A percentile compares a stretch with the other conserved stretches of the same genome.
Evolutionary conservation across 2,888 invertebrate species (phyloP).

Genomic region (Auanema freiburgensis): DNA sequence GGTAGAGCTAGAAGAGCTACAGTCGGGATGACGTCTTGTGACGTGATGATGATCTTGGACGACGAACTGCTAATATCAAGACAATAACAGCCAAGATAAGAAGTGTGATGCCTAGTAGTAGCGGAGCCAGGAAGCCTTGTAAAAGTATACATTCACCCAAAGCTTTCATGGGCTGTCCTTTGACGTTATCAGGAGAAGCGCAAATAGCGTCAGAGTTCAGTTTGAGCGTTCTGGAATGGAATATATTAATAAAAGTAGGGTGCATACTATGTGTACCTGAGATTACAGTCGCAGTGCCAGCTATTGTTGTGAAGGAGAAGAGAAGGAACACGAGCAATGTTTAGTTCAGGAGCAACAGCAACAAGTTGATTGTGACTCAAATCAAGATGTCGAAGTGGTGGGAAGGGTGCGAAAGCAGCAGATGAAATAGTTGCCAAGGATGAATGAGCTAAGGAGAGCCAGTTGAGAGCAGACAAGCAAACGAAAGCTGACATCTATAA

Average conservation of each 20-base stretch:
- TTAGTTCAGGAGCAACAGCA: conserved; percentile 5
- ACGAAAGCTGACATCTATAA: conserved; percentile 45
- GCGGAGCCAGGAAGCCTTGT: conserved; percentile 34
- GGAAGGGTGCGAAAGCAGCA: conserved; percentile 36
- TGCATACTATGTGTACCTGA: conserved; percentile 12
- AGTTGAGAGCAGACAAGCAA: conserved; percentile 32
- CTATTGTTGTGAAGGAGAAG: conserved; percentile 34
- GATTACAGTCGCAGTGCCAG: conserved; percentile 44
- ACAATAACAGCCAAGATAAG: conserved; percentile 38
- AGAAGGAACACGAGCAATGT: conserved; percentile 12
- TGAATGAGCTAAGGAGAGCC: conserved; percentile 33
- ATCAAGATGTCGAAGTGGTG: conserved; percentile 32
- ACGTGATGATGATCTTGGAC: conserved; percentile 23
- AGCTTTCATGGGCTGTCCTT: conserved; percentile 17
- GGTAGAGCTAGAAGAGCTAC: conserved; percentile 26
- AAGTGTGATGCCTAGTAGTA: conserved; percentile 33
- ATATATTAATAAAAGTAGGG: not conserved
- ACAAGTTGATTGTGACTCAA: conserved; percentile 32
- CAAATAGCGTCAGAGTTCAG: conserved; percentile 30
- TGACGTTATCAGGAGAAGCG: conserved; percentile 28
- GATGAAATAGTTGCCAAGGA: conserved; percentile 32
- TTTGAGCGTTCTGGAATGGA: conserved; percentile 9
- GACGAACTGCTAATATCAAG: conserved; percentile 31
- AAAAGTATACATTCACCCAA: conserved; percentile 30
- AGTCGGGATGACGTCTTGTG: conserved; percentile 29